Base-by-base conservation (phyloP, 2,888 invertebrate genomes). In the Steinernema hermaphroditum region DNA sequence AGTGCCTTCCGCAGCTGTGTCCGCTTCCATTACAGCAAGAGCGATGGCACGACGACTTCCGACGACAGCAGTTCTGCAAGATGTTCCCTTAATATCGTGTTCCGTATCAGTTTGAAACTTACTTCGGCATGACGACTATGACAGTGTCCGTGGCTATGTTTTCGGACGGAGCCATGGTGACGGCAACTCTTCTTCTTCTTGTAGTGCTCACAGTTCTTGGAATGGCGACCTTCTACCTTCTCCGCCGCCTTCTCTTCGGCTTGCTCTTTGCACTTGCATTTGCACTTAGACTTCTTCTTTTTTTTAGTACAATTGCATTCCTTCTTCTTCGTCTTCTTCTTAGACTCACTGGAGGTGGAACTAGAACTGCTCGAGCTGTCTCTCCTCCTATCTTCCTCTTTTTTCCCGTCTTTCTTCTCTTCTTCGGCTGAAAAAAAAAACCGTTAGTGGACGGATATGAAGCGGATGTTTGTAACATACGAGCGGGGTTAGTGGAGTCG, bases 81-180 rank as follows among this genome's bases (percentile, higher is more conserved):
- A n/a, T n/a, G n/a, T n/a, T n/a, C 49, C 8, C 43, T 9, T 14
- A 41, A 41, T 6, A 49, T 49, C 6, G 19, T 49, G 12, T 12
- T n/a, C n/a, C n/a, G 49, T n/a, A 49, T 19, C 9, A 49, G 49
- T 19, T 9, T 6, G 19, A 49, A 19, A 49, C 49, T 41, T 14
- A 41, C 43, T 9, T 41, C 43, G 14, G 43, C 43, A 14, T 41
- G 43, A 19, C 49, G 49, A n/a, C 49, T 19, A 49, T 9, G 12
- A 49, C 49, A 12, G 49, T 49, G 49, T 49, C 49, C 49, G 49
- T 49, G 49, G 9, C 49, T 19, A 19, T 49, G 49, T n/a, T 49
- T 12, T 19, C 12, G 19, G 12, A n/a, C 19, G 49, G 6, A 49
- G 49, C 19, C 12, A 19, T 19, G 9, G 12, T 49, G 6, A 8